Conservation (phyloP, 1,140 invertebrate genomes). For the Tetragnatha versicolor region DNA sequence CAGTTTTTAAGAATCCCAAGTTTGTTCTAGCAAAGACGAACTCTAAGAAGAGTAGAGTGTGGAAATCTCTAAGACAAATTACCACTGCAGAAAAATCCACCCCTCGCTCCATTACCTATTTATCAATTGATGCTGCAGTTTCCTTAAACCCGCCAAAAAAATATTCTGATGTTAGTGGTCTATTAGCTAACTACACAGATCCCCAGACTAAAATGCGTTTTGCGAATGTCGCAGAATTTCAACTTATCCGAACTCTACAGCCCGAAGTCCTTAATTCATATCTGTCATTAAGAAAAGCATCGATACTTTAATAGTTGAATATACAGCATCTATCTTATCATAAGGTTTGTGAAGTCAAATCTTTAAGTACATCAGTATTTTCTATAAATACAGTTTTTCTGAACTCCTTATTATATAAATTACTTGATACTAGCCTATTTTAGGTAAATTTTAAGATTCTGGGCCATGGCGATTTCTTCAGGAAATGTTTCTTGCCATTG, state of each 20-base stretch:
- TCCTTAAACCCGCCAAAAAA: constrained; percentile 64
- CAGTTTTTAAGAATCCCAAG: constrained; percentile 36
- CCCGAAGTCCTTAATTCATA: constrained; percentile 91
- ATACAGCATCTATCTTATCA: too few species aligned
- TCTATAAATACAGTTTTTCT: not conserved
- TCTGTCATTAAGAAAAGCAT: constrained; percentile 82
- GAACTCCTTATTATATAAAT: not conserved
- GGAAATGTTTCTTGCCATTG: too few species aligned
- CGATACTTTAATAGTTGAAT: constrained; percentile 62
- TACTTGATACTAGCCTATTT: too few species aligned
- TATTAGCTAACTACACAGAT: constrained; percentile 84
- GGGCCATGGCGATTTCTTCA: too few species aligned
- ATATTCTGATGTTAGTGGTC: constrained; percentile 58
- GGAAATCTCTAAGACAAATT: constrained; percentile 65
- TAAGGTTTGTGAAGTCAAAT: not conserved
- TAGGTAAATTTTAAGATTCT: too few species aligned
- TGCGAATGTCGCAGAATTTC: constrained; percentile 84
- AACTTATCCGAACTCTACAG: constrained; percentile 80
- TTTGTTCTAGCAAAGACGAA: constrained; percentile 53
- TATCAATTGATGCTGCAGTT: constrained; percentile 83
- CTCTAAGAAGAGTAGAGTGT: constrained; percentile 62
- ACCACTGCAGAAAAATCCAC: constrained; percentile 54
- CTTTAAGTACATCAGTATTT: not conserved
- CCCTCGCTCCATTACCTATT: constrained; percentile 68
- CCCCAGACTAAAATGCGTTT: constrained; percentile 87